Evolutionary conservation across 2,113 vertebrate genomes (phyloP).

Genomic region (Trichomycterus rosablanca): DNA sequence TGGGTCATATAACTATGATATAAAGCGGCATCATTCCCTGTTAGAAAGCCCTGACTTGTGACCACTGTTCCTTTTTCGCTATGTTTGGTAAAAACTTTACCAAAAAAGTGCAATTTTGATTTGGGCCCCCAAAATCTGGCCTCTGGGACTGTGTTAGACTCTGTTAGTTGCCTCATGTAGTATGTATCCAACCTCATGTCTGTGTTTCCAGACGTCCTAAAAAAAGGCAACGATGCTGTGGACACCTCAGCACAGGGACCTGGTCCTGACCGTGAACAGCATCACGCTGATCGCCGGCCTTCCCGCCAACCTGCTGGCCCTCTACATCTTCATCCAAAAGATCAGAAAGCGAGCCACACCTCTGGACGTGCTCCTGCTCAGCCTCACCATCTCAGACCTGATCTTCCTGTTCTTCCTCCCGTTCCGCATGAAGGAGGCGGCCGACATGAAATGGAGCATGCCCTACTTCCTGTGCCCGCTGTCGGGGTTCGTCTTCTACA

Average conservation of each 20-base stretch:
- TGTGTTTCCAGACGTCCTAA: background rate
- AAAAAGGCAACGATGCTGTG: conserved; percentile 12
- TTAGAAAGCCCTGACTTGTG: too few relatives aligned
- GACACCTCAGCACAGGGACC: conserved; percentile 9
- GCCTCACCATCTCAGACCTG: conserved; percentile 65
- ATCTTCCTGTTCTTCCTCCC: conserved; percentile 68
- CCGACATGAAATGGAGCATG: conserved; percentile 54
- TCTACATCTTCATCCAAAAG: conserved; percentile 57
- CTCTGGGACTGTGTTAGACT: too few relatives aligned
- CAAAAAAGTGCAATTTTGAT: too few relatives aligned
- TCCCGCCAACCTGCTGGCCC: conserved; percentile 66
- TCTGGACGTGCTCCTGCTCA: conserved; percentile 67
- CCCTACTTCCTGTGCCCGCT: conserved; percentile 57
- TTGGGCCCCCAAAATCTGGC: too few relatives aligned
- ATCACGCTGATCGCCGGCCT: conserved; percentile 62
- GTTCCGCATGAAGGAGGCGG: conserved; percentile 63
- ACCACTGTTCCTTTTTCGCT: too few relatives aligned
- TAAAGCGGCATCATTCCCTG: too few relatives aligned
- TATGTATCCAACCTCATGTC: background rate
- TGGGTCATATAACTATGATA: too few relatives aligned
- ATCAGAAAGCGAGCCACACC: conserved; percentile 50
- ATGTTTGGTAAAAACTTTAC: too few relatives aligned
- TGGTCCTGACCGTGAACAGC: conserved; percentile 58
- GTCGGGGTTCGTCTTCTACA: conserved; percentile 66
- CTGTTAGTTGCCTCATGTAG: too few relatives aligned